Conservation (phyloP, 2,797 vertebrate genomes). For the Rhinichthys osculus region DNA sequence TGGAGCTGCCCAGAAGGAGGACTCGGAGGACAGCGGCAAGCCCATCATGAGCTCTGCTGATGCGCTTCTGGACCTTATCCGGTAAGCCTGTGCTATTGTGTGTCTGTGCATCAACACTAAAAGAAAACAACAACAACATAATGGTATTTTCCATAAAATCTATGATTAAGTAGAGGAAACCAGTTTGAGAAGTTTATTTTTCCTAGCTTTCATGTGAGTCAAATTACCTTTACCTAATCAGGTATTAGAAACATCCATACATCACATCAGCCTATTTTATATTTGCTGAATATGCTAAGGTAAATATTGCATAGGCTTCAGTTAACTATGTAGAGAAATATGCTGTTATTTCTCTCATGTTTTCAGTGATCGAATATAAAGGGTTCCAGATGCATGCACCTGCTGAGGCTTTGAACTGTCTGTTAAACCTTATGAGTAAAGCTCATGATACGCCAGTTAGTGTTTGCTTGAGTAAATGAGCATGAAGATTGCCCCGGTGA, state of each 20-base stretch:
- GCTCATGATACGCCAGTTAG: conserved; percentile 76
- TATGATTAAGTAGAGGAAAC: not conserved
- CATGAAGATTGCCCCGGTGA: conserved; percentile 52
- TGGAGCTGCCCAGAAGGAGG: conserved; percentile 94
- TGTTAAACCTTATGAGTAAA: conserved; percentile 58
- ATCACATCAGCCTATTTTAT: not conserved
- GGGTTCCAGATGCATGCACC: not conserved
- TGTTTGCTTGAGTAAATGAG: conserved; percentile 64
- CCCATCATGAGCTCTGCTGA: conserved; percentile 97
- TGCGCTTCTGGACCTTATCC: conserved; percentile 94
- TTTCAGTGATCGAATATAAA: not conserved
- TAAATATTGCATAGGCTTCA: not conserved
- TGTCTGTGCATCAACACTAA: not conserved
- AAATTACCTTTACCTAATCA: not conserved
- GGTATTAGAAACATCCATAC: not conserved
- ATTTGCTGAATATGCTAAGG: not conserved
- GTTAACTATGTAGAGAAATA: not conserved
- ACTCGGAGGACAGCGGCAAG: conserved; percentile 87
- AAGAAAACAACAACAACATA: not conserved
- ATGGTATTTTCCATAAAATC: not conserved
- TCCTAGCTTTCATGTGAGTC: not conserved
- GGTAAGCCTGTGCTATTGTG: conserved; percentile 76
- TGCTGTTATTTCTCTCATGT: not conserved
- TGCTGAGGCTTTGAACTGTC: not conserved
- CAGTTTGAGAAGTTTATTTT: not conserved